Conservation (phyloP, 1,140 invertebrate genomes). For the Plectus sambesii region DNA sequence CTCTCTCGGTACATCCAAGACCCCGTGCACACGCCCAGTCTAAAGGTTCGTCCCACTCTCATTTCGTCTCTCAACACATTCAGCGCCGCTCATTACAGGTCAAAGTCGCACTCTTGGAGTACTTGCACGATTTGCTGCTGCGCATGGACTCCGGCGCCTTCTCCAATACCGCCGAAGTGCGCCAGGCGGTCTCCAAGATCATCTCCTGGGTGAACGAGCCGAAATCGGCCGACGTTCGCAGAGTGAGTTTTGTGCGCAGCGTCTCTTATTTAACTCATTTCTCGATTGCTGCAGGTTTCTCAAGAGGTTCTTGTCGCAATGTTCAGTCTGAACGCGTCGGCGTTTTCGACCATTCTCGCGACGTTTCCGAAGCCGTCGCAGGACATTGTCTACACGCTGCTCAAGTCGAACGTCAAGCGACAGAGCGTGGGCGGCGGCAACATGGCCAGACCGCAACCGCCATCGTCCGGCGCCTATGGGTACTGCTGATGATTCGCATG, state of each 20-base stretch:
- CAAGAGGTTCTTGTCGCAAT: slow-evolving; percentile 67
- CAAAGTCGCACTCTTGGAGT: too few species aligned
- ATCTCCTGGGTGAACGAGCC: neutral
- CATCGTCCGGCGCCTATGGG: neutral
- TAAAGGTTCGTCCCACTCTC: too few species aligned
- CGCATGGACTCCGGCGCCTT: too few species aligned
- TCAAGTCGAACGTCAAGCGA: slow-evolving; percentile 66
- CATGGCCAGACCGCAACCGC: slow-evolving; percentile 34
- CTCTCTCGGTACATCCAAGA: too few species aligned
- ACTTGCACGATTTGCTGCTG: too few species aligned
- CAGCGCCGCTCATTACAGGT: too few species aligned
- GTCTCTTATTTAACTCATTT: too few species aligned
- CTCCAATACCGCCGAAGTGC: too few species aligned
- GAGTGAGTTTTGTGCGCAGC: too few species aligned
- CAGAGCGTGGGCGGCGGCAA: slow-evolving; percentile 44
- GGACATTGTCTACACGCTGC: slow-evolving; percentile 65
- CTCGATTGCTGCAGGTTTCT: slow-evolving; percentile 52
- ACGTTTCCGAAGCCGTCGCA: slow-evolving; percentile 68
- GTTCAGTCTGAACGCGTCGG: slow-evolving; percentile 76
- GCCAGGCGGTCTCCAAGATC: neutral
- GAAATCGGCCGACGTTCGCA: neutral
- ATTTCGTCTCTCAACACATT: too few species aligned
- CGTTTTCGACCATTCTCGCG: slow-evolving; percentile 68
- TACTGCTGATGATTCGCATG: neutral
- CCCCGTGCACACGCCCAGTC: too few species aligned